Base-by-base conservation (phyloP, 2,113 vertebrate species). In the Choloepus hoffmanni region DNA sequence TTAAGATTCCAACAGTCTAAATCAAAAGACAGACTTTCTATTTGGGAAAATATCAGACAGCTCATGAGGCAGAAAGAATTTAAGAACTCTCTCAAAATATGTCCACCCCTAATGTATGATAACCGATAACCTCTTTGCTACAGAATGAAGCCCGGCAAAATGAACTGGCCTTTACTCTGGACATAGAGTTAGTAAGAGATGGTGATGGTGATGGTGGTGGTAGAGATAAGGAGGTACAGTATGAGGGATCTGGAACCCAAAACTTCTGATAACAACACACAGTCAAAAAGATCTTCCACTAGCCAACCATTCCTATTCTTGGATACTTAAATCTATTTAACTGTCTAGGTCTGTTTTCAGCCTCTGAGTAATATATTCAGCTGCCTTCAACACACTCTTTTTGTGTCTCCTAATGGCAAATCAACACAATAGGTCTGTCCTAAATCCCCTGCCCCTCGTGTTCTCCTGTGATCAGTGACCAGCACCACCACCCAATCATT, bases 1-100 rank as follows among this genome's bases (percentile, higher is more conserved):
- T 89, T 3, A 14, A 70, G 26, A 63, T 72, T 24, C 8, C 62
- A 92, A 36, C 21, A 78, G 76, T 85, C 6, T n/a, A 87, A 33
- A 62, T 76, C 33, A 74, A 84, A 96, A 48, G 16, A 82, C 55
- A 93, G 68, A 9, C 21, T 81, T 67, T 82, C 50, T 82, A 78
- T 62, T 85, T 60, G 40, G 16, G 55, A 82, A 76, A 72, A 76
- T 13, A 79, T 1, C 62, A 93, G 18, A 33, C 14, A 77, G 5
- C 5, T 82, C 85, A 45, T 62, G 19, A 95, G 5, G 7, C 5
- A 76, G 26, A 82, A 26, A 60, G 67, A 84, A 30, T 92, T 85
- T 76, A 72, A 26, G 16, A 85, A 70, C 12, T 67, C 40, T 85
- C 24, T 58, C 55, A 24, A 74, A 74, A n/a, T 67, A 18, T 36